Evolutionary conservation across 2,797 vertebrate species (phyloP).

Genomic region (Syngnathus acus): DNA sequence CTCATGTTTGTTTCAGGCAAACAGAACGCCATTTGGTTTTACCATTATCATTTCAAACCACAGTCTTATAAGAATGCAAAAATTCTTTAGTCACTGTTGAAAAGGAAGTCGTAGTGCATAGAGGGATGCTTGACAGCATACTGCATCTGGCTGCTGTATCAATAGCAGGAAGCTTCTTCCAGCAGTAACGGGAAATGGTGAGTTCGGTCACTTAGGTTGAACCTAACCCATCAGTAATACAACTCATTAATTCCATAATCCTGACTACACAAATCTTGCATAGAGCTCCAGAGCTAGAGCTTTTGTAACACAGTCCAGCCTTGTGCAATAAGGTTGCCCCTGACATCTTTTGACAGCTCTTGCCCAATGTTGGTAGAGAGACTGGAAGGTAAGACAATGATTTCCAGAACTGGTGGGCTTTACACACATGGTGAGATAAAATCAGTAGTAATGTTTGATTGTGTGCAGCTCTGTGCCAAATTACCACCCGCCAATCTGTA

Average conservation of each 20-base stretch:
- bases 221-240: slow-evolving; percentile 1
- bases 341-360: no score
- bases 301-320: no score
- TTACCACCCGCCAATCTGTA: background rate
- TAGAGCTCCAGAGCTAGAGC: background rate
- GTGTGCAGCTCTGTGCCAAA: no score
- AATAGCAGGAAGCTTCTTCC: slow-evolving; percentile 51
- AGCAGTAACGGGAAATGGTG: slow-evolving; percentile 40
- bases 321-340: no score
- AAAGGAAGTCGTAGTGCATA: slow-evolving; percentile 28
- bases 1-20: slow-evolving; percentile 17
- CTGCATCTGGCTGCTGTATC: slow-evolving; percentile 29
- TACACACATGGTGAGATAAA: no score
- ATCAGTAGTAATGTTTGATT: no score
- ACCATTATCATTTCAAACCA: background rate
- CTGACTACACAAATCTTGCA: no score
- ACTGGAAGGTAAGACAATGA: no score
- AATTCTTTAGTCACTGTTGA: slow-evolving; percentile 13
- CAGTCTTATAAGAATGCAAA: slow-evolving; percentile 3
- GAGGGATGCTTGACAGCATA: slow-evolving; percentile 12
- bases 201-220: slow-evolving; percentile 10
- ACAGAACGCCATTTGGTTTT: background rate
- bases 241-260: background rate
- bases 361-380: no score
- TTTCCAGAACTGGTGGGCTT: no score